These are phyloP conservation scores for Astropecten irregularis DNA, from an alignment of 53 echinoderm and acorn worm species.

Conservation along the genomic window DNA sequence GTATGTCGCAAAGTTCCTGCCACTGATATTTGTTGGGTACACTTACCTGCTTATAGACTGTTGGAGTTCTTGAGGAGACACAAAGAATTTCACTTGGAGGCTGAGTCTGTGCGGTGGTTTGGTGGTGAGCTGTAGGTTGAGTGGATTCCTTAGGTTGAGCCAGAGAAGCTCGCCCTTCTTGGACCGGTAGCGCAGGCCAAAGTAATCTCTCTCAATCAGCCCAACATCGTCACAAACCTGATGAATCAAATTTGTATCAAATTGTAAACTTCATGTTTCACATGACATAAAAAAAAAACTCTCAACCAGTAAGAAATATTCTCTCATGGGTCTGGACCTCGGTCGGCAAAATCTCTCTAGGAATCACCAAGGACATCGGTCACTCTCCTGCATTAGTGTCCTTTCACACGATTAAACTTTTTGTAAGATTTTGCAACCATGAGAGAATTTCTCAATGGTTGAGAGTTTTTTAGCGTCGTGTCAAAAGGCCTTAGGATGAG, in stretches of 20 bases:
- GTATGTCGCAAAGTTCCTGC: too few species aligned
- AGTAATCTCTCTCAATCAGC: conserved; percentile 87
- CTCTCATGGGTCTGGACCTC: background rate
- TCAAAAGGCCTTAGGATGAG: too few species aligned
- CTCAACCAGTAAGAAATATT: background rate
- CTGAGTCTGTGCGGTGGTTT: conserved; percentile 92
- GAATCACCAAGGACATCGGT: background rate
- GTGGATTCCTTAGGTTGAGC: conserved; percentile 94
- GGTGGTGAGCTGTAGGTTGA: conserved; percentile 75
- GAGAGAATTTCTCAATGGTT: too few species aligned
- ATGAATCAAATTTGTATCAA: background rate
- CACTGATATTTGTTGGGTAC: too few species aligned
- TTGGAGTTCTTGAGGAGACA: conserved; percentile 92
- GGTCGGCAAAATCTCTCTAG: background rate
- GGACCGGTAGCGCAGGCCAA: conserved; percentile 90
- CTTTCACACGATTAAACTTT: too few species aligned
- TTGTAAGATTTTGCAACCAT: too few species aligned
- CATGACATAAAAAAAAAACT: background rate
- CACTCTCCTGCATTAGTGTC: too few species aligned
- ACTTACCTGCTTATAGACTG: conserved; percentile 89
- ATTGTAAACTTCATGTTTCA: background rate
- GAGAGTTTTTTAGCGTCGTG: too few species aligned
- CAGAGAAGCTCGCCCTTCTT: conserved; percentile 91
- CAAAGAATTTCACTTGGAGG: conserved; percentile 99
- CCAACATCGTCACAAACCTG: conserved; percentile 99